Evolutionary conservation across 2,113 vertebrate genomes (phyloP).

Genomic region (Anseranas semipalmata): DNA sequence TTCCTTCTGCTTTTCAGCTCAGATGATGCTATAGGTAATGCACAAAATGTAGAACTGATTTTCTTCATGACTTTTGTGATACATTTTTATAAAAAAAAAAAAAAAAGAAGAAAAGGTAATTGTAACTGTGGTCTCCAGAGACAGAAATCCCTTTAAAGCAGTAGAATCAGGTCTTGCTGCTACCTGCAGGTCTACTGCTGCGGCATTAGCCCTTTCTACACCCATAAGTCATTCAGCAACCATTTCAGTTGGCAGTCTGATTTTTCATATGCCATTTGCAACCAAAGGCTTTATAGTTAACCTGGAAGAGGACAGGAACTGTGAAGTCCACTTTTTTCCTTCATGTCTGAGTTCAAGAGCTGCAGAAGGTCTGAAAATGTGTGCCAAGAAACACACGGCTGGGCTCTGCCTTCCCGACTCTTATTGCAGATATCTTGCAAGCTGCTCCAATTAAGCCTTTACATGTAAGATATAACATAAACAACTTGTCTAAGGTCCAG

Average conservation of each 20-base stretch:
- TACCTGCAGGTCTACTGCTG: conserved; percentile 8
- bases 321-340: background rate
- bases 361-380: background rate
- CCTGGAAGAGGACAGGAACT: background rate
- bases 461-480: background rate
- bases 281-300: background rate
- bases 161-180: background rate
- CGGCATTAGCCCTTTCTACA: background rate
- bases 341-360: background rate
- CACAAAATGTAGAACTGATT: background rate
- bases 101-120: background rate
- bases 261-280: background rate
- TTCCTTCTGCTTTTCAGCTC: background rate
- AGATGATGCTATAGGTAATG: background rate
- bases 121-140: background rate
- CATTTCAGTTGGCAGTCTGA: background rate
- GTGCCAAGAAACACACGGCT: background rate
- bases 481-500: background rate
- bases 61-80: background rate
- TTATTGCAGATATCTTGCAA: background rate
- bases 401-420: background rate
- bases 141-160: conserved; percentile 23
- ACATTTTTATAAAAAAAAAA: background rate
- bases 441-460: background rate
- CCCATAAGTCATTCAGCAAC: background rate